A percentile compares a stretch with the other conserved stretches of the same genome.
Conservation (phyloP, 2,888 invertebrate genomes). For the Oscheius sp. region DNA sequence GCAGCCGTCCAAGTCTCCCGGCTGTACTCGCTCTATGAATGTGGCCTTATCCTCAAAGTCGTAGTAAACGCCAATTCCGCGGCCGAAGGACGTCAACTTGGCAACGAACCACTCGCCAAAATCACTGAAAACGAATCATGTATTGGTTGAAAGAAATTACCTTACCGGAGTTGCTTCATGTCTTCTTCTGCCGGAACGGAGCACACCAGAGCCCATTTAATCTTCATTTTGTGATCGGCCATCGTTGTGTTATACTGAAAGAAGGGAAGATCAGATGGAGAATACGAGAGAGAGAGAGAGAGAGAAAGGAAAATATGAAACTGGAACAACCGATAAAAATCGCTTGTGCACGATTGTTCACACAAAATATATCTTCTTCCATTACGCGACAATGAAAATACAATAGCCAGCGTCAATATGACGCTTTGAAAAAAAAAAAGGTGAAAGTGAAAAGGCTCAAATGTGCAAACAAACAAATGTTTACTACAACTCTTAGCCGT, state of each 20-base stretch:
- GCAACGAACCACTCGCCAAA: conserved; percentile 29
- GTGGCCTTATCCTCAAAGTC: background rate
- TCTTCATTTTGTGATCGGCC: conserved; percentile 24
- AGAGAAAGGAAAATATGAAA: background rate
- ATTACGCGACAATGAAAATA: too few species aligned
- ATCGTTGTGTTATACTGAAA: conserved; percentile 12
- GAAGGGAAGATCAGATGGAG: background rate
- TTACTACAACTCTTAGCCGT: too few species aligned
- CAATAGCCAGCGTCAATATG: too few species aligned
- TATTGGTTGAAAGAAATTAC: background rate
- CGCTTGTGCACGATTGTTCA: too few species aligned
- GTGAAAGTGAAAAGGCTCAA: too few species aligned
- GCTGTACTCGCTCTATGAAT: conserved; percentile 5
- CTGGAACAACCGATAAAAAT: background rate
- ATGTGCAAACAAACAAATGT: too few species aligned
- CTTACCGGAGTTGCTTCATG: background rate
- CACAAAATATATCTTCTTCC: too few species aligned
- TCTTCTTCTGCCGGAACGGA: conserved; percentile 29
- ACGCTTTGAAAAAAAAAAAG: too few species aligned
- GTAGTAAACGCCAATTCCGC: background rate
- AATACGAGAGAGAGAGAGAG: background rate
- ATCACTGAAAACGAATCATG: conserved; percentile 3
- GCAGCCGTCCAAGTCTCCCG: conserved; percentile 32
- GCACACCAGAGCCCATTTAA: conserved; percentile 36
- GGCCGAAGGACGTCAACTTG: conserved; percentile 2